Evolutionary conservation across 2,113 vertebrate species (phyloP), one percentile per base, ranked within the genome.

Genomic region (Tor tambroides): DNA sequence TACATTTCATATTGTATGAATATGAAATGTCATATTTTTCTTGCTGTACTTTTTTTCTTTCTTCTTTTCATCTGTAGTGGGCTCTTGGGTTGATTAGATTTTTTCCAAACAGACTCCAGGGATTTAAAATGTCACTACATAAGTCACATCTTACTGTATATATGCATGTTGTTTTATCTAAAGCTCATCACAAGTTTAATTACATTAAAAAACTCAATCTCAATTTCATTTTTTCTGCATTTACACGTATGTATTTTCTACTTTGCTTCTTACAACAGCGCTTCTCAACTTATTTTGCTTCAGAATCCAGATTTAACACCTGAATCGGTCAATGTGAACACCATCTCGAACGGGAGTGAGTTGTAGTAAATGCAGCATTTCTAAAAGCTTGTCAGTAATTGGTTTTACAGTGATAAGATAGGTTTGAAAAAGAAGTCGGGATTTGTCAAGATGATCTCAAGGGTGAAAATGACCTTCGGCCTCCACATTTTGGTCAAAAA

Each of bases 1-100:
- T 81, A 81, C 79, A 81, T 81, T 81, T 81, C 63, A 54, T 35
- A 38, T 32, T 46, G 65, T 83, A 71, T 83, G 63, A 83, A 83
- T 35, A 72, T 83, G 43, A 71, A 72, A 49, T 38, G 80, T 82
- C 80, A 82, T 67, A 21, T 67, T 67, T 65, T 77, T 77, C 6
- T 38, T 41, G 21, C 11, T 5, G 2, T 0, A 5, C 30, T 41
- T 41, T 74, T 23, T 80, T 61, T 80, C 1, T 80, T 61, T 80
- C 1, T 12, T 3, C 12, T 63, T 41, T 41, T n/a, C 2, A 6
- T 28, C n/a, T 67, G 28, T 46, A 30, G 59, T 28, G 63, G 54
- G 81, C 81, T 71, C 79, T 65, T 43, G 59, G 35, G 23, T 26
- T 83, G 81, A 83, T 83, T 72, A 23, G 81, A 83, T 71, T 51